These are phyloP conservation scores for Leucoptera coffeella DNA, from an alignment of 2,888 invertebrate genomes.

Conservation along the genomic window DNA sequence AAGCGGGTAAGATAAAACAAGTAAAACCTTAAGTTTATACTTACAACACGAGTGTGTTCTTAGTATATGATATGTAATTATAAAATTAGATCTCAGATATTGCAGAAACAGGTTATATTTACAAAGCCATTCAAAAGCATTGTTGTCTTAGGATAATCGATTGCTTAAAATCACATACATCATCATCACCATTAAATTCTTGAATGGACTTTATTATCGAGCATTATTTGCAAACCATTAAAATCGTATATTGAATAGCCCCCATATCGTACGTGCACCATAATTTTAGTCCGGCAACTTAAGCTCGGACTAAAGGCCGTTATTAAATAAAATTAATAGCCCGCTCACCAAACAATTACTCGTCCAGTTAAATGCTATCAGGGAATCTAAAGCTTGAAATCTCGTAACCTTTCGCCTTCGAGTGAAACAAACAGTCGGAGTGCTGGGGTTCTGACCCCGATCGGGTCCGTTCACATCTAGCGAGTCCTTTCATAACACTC, in stretches of 20 bases:
- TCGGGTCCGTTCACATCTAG: slow-evolving; percentile 13
- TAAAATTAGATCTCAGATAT: too few species aligned
- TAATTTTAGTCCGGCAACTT: slow-evolving; percentile 33
- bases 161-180: too few species aligned
- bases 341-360: slow-evolving; percentile 43
- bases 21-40: too few species aligned
- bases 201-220: too few species aligned
- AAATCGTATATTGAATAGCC: slow-evolving; percentile 25
- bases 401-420: slow-evolving; percentile 44
- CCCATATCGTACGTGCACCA: slow-evolving; percentile 17
- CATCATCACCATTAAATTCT: too few species aligned
- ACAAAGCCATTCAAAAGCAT: too few species aligned
- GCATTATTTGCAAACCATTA: slow-evolving; percentile 18
- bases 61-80: too few species aligned
- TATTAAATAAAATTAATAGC: slow-evolving; percentile 37
- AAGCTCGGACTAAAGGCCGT: slow-evolving; percentile 32
- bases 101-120: too few species aligned
- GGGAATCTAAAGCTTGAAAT: slow-evolving; percentile 43
- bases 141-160: too few species aligned
- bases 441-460: slow-evolving; percentile 10
- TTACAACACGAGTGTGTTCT: too few species aligned
- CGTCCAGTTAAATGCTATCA: slow-evolving; percentile 42
- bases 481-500: slow-evolving; percentile 6
- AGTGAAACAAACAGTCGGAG: slow-evolving; percentile 20
- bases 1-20: too few species aligned